A percentile compares a stretch with the other conserved stretches of the same genome.
Evolutionary conservation across 2,888 invertebrate species (phyloP).

Genomic region (Andrena camellia): DNA sequence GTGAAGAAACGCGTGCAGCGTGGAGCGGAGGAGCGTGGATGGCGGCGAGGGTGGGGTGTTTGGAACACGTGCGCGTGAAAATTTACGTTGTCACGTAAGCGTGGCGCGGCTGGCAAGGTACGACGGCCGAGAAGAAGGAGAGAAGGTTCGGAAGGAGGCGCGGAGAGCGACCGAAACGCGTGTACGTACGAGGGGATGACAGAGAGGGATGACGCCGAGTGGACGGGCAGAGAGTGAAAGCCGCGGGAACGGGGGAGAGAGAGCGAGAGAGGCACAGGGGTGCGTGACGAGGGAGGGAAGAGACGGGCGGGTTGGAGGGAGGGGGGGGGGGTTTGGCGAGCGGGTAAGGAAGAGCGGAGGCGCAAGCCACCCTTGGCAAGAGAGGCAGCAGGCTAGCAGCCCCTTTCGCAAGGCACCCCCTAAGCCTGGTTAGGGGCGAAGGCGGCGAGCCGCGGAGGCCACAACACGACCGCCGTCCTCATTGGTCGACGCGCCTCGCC

Average conservation of each 20-base stretch:
- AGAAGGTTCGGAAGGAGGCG: constrained; percentile 83
- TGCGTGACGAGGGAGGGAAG: constrained; percentile 75
- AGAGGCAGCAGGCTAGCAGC: constrained; percentile 72
- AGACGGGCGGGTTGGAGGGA: background rate
- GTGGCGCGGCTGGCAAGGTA: constrained; percentile 69
- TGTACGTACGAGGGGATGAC: constrained; percentile 1
- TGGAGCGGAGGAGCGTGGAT: constrained; percentile 19
- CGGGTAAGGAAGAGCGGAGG: constrained; percentile 70
- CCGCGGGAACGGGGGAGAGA: constrained; percentile 18
- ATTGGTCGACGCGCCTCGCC: constrained; percentile 83
- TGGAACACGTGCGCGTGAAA: constrained; percentile 74
- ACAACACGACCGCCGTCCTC: constrained; percentile 85
- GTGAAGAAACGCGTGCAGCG: constrained; percentile 66
- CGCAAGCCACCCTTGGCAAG: constrained; percentile 68
- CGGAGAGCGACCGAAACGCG: constrained; percentile 28
- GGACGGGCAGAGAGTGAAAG: constrained; percentile 76
- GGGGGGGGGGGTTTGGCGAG: constrained; percentile 41
- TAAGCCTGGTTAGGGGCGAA: constrained; percentile 83
- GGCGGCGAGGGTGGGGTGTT: constrained; percentile 39
- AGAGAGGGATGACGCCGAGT: constrained; percentile 67
- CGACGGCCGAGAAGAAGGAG: constrained; percentile 38
- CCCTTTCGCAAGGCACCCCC: constrained; percentile 78
- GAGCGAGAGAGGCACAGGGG: constrained; percentile 88
- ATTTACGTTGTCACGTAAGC: constrained; percentile 67
- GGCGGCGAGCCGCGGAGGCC: constrained; percentile 85